Evolutionary conservation across 2,113 vertebrate genomes (phyloP), one percentile per base, ranked within the genome.

Genomic region (Pedetes capensis): DNA sequence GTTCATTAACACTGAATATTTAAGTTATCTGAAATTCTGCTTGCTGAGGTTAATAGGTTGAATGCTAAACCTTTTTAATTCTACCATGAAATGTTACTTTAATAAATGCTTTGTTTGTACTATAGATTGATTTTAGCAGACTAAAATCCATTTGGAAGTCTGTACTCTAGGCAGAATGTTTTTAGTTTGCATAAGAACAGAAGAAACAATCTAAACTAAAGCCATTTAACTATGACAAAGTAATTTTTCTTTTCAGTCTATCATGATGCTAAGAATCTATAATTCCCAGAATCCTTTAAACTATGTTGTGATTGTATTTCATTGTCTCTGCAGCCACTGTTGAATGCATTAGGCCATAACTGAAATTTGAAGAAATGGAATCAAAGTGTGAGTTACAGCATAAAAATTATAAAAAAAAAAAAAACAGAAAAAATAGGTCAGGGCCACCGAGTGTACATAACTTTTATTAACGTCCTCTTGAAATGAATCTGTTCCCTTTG

Each of bases 301-400:
- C 25, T 81, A 87, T 0, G 0, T 2, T 80, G 78, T 57, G 14
- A 92, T 84, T 93, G 51, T 61, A 79, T 63, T 64, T 92, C n/a
- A 34, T 66, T 23, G 42, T 61, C 51, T 76, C 61, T 74, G 16
- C 51, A 29, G 39, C 49, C 81, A 85, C 49, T 74, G 55, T 39
- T 88, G 74, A 79, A 82, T 71, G 39, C 27, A 64, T 88, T 29
- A 34, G 55, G 1, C 34, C 49, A n/a, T 39, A 89, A 37, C 17
- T 69, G 78, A 94, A 87, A 57, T 88, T 57, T 88, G 20, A 89
- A 95, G 9, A 94, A 87, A 66, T 89, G 23, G 71, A 95, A 92
- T 47, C 18, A 74, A 94, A 90, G 59, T 32, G 59, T 32, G 1
- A 10, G 29, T 90, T 75, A 90, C 44, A 87, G 37, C 20, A 72